Evolutionary conservation across 2,113 vertebrate genomes (phyloP).

Genomic region (Paralichthys olivaceus): DNA sequence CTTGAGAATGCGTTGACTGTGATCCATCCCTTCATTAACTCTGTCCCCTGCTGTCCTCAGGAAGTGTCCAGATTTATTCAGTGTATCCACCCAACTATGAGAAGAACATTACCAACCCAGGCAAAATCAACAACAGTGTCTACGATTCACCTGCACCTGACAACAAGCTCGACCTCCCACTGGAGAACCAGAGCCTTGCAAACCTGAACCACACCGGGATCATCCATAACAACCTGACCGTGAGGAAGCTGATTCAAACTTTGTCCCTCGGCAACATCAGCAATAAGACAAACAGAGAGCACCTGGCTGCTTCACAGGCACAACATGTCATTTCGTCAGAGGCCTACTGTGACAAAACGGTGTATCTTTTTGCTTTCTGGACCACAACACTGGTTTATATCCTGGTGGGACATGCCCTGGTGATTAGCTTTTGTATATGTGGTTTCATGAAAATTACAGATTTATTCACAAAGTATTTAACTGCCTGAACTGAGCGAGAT

Average conservation of each 20-base stretch:
- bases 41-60: constrained; percentile 8
- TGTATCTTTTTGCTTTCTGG: constrained; percentile 54
- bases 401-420: not conserved
- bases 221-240: constrained; percentile 11
- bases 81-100: constrained; percentile 35
- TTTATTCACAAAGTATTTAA: not conserved
- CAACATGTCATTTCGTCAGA: fast-evolving
- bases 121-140: not conserved
- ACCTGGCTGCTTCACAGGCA: not conserved
- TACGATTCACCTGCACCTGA: not conserved
- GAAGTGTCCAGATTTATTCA: constrained; percentile 49
- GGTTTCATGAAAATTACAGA: not conserved
- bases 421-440: not conserved
- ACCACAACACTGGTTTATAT: constrained; percentile 23
- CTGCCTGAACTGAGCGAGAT: not conserved
- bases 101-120: not conserved
- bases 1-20: not conserved
- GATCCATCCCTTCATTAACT: not conserved
- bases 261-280: not conserved
- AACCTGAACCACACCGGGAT: not conserved
- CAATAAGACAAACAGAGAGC: not conserved
- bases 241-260: not conserved
- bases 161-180: not conserved
- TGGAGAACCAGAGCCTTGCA: constrained; percentile 1
- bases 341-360: constrained; percentile 5